A percentile compares a stretch with the other conserved stretches of the same genome.
These are phyloP conservation scores for Rhamphomyia laevipes DNA, from an alignment of 2,888 invertebrate genomes.

Conservation along the genomic window DNA sequence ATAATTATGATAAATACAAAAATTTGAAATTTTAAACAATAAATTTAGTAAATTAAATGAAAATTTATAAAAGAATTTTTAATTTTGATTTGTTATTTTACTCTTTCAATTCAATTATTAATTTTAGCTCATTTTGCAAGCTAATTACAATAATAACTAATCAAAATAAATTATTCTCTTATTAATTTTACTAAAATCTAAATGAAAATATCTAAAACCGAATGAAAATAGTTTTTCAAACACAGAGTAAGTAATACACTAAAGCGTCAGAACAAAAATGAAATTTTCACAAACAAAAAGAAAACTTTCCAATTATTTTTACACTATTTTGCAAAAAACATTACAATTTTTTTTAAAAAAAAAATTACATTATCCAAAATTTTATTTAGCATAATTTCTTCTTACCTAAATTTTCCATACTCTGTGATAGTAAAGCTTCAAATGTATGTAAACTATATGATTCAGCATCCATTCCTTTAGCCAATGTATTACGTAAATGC, in stretches of 20 bases:
- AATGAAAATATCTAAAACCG: not conserved
- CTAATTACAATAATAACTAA: too few species aligned
- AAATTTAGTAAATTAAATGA: not conserved
- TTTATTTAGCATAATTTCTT: not conserved
- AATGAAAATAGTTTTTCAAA: conserved; percentile 1
- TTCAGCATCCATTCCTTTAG: conserved; percentile 91
- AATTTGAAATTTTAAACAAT: not conserved
- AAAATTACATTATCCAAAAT: not conserved
- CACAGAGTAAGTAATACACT: too few species aligned
- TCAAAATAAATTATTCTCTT: not conserved
- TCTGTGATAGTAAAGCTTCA: conserved; percentile 82
- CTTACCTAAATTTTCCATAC: conserved; percentile 87
- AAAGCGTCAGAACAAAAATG: not conserved
- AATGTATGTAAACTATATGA: conserved; percentile 90
- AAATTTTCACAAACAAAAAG: not conserved
- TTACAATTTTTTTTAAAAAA: not conserved
- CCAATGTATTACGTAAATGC: conserved; percentile 83
- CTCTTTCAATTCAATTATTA: too few species aligned
- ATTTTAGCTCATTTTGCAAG: too few species aligned
- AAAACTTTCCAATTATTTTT: not conserved
- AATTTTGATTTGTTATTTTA: not conserved
- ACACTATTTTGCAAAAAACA: not conserved
- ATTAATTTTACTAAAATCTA: not conserved
- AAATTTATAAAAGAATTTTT: not conserved
- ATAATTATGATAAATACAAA: not conserved